Base-by-base conservation (phyloP, 2,113 vertebrate species). In the Macaca nemestrina region DNA sequence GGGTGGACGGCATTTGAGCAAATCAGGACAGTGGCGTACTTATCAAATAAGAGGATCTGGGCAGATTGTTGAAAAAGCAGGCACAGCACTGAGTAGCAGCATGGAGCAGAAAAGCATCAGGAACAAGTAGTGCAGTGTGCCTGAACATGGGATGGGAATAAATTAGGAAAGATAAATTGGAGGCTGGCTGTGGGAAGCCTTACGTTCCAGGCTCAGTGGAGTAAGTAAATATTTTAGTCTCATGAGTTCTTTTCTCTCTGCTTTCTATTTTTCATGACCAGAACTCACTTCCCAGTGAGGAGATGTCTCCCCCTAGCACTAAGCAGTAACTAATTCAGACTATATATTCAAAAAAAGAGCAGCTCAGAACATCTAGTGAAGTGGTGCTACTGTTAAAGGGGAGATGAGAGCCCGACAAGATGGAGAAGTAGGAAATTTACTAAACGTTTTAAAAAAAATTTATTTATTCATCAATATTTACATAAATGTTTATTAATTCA, bases 401-500 rank as follows among this genome's bases (percentile, higher is more conserved):
- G 40, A 48, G 45, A 27, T 5, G 76, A 95, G 52, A 95, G 48
- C 18, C 86, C 67, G 43, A 45, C 8, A 40, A 11, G 59, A 48
- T 1, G 30, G 12, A 43, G 86, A 73, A 88, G 23, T 48, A 30
- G 11, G 32, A 72, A 32, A 50, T 7, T n/a, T 25, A 61, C 38
- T 48, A 73, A 89, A 52, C 43, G 72, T 40, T 75, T 94, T 3
- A 85, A 90, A 88, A 75, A 80, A 95, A 93, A 93, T 43, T 35
- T 23, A 59, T 86, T 94, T 68, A 83, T 61, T 64, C 88, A 89
- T 50, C 27, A 16, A 30, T 67, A 93, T 40, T 70, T 84, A 72
- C 40, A 80, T 18, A 17, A 83, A 67, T 67, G 64, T 27, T 88
- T 84, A 88, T 81, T 96, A 93, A 85, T 43, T 94, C 72, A 59